Percentiles rank a stretch among this genome's conserved stretches.
Conservation (phyloP, 2,888 invertebrate genomes). For the Pelosia muscerda region DNA sequence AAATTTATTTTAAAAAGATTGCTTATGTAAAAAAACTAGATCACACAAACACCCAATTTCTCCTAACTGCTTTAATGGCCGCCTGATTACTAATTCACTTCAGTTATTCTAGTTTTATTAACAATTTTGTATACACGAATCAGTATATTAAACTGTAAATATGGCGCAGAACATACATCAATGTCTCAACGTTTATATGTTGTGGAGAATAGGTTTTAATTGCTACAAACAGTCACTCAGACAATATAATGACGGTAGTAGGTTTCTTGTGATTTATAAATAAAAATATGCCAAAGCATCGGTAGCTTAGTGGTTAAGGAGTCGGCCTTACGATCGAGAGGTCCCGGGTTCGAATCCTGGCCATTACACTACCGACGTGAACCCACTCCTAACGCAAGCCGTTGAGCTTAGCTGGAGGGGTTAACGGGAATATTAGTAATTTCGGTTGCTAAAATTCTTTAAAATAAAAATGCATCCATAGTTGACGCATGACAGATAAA, state of each 20-base stretch:
- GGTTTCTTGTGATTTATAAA: slow-evolving; percentile 17
- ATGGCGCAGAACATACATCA: slow-evolving; percentile 58
- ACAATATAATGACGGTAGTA: slow-evolving; percentile 37
- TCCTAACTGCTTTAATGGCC: slow-evolving; percentile 15
- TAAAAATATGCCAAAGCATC: no score
- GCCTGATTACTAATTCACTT: slow-evolving; percentile 21
- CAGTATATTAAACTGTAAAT: slow-evolving; percentile 46
- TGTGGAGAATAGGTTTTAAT: slow-evolving; percentile 71
- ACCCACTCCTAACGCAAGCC: no score
- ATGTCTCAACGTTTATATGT: slow-evolving; percentile 69
- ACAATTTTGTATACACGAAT: slow-evolving; percentile 24
- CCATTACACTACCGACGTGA: no score
- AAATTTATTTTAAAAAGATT: not conserved
- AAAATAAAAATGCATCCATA: slow-evolving; percentile 1
- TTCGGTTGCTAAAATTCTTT: no score
- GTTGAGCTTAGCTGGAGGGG: no score
- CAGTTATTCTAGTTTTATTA: slow-evolving; percentile 22
- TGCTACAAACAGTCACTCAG: slow-evolving; percentile 62
- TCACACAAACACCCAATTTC: slow-evolving; percentile 20
- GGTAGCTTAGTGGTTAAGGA: no score
- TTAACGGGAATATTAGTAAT: no score
- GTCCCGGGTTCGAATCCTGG: no score
- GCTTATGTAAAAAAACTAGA: not conserved
- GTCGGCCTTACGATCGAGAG: no score
- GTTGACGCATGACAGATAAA: not conserved